A percentile compares a stretch with the other conserved stretches of the same genome.
Conservation (phyloP, 2,888 invertebrate genomes). For the Phengaris arion region DNA sequence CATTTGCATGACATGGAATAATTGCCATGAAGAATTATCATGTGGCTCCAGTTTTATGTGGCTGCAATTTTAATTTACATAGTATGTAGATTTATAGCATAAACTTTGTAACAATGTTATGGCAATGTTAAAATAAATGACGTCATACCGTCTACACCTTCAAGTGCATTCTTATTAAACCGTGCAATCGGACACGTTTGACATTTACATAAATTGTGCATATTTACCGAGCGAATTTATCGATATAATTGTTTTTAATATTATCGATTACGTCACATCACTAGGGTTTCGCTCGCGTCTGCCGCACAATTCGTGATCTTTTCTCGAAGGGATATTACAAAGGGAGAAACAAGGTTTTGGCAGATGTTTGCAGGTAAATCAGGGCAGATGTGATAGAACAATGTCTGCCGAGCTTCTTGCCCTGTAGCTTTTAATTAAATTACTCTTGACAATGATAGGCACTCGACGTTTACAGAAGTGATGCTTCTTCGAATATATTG, state of each 20-base stretch:
- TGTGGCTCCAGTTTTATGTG: background rate
- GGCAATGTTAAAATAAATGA: conserved; percentile 2
- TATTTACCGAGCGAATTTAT: conserved; percentile 29
- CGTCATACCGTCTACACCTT: conserved; percentile 21
- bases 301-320: conserved; percentile 60
- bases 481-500: background rate
- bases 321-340: conserved; percentile 60
- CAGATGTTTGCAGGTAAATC: conserved; percentile 74
- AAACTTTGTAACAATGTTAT: conserved; percentile 7
- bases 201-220: background rate
- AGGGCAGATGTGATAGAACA: conserved; percentile 69
- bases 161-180: conserved; percentile 18
- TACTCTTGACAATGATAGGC: conserved; percentile 44
- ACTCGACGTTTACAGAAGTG: background rate
- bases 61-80: background rate
- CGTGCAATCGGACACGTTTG: conserved; percentile 24
- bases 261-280: conserved; percentile 48
- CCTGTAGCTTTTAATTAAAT: conserved; percentile 66
- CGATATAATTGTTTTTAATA: conserved; percentile 31
- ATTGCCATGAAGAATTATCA: background rate
- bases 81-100: background rate
- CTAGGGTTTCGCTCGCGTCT: conserved; percentile 54
- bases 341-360: conserved; percentile 45
- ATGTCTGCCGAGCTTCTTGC: conserved; percentile 44
- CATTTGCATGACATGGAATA: conserved; percentile 10